Percentiles rank a stretch among this genome's conserved stretches.
Evolutionary conservation across 2,113 vertebrate genomes (phyloP).

Genomic region (Megaleporinus macrocephalus): DNA sequence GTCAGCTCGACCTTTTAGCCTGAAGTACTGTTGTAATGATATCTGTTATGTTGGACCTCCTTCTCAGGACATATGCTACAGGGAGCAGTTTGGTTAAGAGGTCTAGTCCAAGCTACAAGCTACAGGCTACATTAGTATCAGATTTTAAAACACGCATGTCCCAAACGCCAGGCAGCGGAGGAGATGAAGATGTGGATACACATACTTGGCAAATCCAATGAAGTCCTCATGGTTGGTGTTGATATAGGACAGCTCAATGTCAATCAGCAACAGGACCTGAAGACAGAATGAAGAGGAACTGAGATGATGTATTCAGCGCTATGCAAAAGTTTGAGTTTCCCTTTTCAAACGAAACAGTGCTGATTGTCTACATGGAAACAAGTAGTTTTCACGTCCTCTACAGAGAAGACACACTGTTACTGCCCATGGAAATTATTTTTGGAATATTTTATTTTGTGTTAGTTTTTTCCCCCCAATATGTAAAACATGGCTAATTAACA

Average conservation of each 20-base stretch:
- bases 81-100: not conserved
- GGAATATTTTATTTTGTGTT: too few relatives aligned
- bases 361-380: too few relatives aligned
- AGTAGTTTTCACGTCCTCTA: too few relatives aligned
- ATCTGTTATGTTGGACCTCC: not conserved
- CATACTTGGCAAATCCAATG: conserved; percentile 98
- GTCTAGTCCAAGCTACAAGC: not conserved
- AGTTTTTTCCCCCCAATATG: too few relatives aligned
- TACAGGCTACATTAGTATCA: conserved; percentile 1
- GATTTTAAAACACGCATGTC: conserved; percentile 5
- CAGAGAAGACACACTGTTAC: too few relatives aligned
- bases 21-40: not conserved
- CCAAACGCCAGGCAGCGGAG: not conserved
- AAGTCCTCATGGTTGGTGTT: conserved; percentile 99
- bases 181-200: conserved; percentile 20
- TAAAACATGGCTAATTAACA: too few relatives aligned
- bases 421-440: too few relatives aligned
- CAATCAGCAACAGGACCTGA: conserved; percentile 94
- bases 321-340: too few relatives aligned
- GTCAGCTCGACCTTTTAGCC: not conserved
- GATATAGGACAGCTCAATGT: conserved; percentile 97
- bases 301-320: too few relatives aligned
- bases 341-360: too few relatives aligned
- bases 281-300: not conserved
- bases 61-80: not conserved